Percentiles rank a stretch among this genome's conserved stretches.
Evolutionary conservation across 1,140 invertebrate genomes (phyloP).

Genomic region (Oryzaephilus surinamensis): DNA sequence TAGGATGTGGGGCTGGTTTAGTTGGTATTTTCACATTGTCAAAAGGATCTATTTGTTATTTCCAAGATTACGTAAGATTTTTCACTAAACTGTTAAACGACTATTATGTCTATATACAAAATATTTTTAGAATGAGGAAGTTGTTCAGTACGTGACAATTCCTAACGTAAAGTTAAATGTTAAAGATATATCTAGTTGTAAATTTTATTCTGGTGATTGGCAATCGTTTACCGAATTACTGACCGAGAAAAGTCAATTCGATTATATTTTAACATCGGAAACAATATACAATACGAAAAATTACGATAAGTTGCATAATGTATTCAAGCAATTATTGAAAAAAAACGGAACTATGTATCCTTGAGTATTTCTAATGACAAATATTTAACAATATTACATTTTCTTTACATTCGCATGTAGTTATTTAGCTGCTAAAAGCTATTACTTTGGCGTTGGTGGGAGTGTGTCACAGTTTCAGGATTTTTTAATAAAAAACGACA

Average conservation of each 20-base stretch:
- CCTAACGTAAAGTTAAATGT: conserved; percentile 67
- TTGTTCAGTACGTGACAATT: conserved; percentile 61
- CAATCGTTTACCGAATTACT: conserved; percentile 45
- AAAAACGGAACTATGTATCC: conserved; percentile 49
- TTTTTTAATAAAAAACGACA: conserved; percentile 41
- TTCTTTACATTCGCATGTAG: conserved; percentile 25
- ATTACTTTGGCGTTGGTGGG: conserved; percentile 88
- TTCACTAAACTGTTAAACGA: not conserved
- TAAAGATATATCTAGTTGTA: conserved; percentile 39
- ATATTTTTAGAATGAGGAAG: conserved; percentile 62
- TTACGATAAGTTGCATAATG: conserved; percentile 60
- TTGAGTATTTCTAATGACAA: conserved; percentile 19
- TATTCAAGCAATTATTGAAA: conserved; percentile 59
- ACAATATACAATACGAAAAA: conserved; percentile 81
- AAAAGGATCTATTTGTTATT: conserved; percentile 53
- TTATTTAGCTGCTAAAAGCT: conserved; percentile 70
- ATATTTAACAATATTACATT: conserved; percentile 1
- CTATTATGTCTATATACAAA: not conserved
- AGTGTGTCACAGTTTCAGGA: conserved; percentile 61
- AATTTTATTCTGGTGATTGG: conserved; percentile 79
- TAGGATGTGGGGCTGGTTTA: conserved; percentile 79
- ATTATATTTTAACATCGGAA: conserved; percentile 79
- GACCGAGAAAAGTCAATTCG: conserved; percentile 49
- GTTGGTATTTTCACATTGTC: conserved; percentile 62
- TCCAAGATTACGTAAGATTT: conserved; percentile 82